Evolutionary conservation across 2,113 vertebrate genomes (phyloP).

Genomic region (Thermophis baileyi): DNA sequence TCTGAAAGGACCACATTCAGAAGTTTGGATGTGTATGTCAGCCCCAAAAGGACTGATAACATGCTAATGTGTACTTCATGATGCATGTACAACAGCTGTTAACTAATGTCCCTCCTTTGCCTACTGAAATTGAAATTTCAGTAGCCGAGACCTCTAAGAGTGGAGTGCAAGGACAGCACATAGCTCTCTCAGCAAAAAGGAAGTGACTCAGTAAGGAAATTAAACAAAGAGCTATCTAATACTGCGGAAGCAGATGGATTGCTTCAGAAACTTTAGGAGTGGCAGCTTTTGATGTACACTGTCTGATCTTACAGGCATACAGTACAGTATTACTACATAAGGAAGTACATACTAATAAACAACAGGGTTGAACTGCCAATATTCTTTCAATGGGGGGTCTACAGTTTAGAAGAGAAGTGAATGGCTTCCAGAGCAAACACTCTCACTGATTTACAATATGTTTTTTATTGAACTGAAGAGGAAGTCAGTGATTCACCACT

Average conservation of each 20-base stretch:
- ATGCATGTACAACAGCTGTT: not conserved
- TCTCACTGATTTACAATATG: conserved; percentile 3
- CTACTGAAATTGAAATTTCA: not conserved
- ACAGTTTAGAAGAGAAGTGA: not conserved
- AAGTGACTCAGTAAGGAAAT: conserved; percentile 37
- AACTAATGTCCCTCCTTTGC: not conserved
- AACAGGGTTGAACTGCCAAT: not conserved
- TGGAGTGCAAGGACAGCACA: conserved; percentile 2
- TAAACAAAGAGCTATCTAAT: not conserved
- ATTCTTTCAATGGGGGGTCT: not conserved
- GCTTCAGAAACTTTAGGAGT: conserved; percentile 16
- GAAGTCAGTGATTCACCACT: not conserved
- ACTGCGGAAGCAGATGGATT: conserved; percentile 18
- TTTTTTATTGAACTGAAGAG: conserved; percentile 9
- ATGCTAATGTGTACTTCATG: no score
- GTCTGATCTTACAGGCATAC: conserved; percentile 15
- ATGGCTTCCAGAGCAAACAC: conserved; percentile 9
- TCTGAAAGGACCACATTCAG: not conserved
- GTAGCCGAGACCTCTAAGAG: conserved; percentile 21
- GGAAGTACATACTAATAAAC: conserved; percentile 5
- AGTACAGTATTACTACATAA: conserved; percentile 24
- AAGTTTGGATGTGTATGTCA: not conserved
- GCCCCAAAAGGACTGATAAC: not conserved
- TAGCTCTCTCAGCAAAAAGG: conserved; percentile 28
- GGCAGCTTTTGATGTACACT: not conserved